Conservation (phyloP, 2,888 invertebrate species). For the Slavum lentiscoides region DNA sequence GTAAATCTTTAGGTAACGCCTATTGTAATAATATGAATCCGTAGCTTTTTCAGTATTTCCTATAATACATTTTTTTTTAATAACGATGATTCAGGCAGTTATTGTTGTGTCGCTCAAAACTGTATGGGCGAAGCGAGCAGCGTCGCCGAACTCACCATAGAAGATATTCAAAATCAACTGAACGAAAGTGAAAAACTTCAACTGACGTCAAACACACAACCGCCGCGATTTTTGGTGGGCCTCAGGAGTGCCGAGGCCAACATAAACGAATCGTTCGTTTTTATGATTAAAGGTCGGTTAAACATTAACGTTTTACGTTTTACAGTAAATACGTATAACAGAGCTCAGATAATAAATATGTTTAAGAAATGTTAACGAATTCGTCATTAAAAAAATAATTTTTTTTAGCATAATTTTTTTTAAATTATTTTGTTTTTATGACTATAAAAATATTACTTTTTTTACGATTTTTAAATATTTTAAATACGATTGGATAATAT, state of each 20-base stretch:
- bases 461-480: too few relatives aligned
- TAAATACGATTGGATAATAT: too few relatives aligned
- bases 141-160: conserved; percentile 82
- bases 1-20: conserved; percentile 73
- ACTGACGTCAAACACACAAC: conserved; percentile 73
- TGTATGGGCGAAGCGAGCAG: conserved; percentile 90
- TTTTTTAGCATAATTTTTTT: conserved; percentile 60
- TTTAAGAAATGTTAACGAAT: too few relatives aligned
- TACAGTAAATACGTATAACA: conserved; percentile 48
- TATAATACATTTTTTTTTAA: too few relatives aligned
- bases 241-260: conserved; percentile 80
- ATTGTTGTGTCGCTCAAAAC: conserved; percentile 85
- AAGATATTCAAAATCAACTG: conserved; percentile 86
- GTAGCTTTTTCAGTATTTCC: too few relatives aligned
- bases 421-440: too few relatives aligned
- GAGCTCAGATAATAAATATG: too few relatives aligned
- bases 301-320: conserved; percentile 10
- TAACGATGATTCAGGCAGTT: conserved; percentile 65
- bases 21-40: too few relatives aligned
- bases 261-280: conserved; percentile 79
- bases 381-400: too few relatives aligned
- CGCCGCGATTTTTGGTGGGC: conserved; percentile 80
- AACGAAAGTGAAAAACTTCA: conserved; percentile 83
- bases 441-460: too few relatives aligned
- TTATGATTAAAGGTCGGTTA: conserved; percentile 74